Percentiles rank a stretch among this genome's conserved stretches.
Evolutionary conservation across 2,888 invertebrate species (phyloP).

Genomic region (Allophyes oxyacanthae): DNA sequence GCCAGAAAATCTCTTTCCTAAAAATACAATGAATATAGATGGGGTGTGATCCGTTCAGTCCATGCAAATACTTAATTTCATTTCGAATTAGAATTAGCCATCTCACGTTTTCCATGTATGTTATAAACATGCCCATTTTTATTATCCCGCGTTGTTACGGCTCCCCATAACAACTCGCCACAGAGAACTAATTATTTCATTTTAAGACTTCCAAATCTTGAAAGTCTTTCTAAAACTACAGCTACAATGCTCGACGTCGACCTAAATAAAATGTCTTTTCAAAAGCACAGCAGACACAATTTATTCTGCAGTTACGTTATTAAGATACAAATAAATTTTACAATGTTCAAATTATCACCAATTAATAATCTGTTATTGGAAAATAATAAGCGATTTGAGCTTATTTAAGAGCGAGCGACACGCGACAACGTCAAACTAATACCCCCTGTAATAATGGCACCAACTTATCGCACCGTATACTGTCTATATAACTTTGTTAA

Average conservation of each 20-base stretch:
- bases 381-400: slow-evolving; percentile 42
- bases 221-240: slow-evolving; percentile 33
- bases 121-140: slow-evolving; percentile 16
- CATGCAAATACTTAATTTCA: slow-evolving; percentile 3
- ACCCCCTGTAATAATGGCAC: slow-evolving; percentile 89
- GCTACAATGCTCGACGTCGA: slow-evolving; percentile 19
- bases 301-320: slow-evolving; percentile 10
- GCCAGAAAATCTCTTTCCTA: too few relatives aligned
- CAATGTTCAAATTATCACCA: slow-evolving; percentile 33
- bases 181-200: slow-evolving; percentile 9
- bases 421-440: slow-evolving; percentile 81
- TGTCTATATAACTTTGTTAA: slow-evolving; percentile 88
- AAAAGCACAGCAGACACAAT: slow-evolving; percentile 15
- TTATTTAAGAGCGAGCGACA: slow-evolving; percentile 74
- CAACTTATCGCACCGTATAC: slow-evolving; percentile 89
- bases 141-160: not conserved
- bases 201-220: slow-evolving; percentile 1
- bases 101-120: not conserved
- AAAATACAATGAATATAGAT: slow-evolving; percentile 9
- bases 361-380: slow-evolving; percentile 43
- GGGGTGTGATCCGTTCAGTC: slow-evolving; percentile 24
- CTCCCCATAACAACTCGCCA: slow-evolving; percentile 6
- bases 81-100: not conserved
- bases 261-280: slow-evolving; percentile 14
- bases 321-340: slow-evolving; percentile 8